phyloP scores from a whole-genome alignment of 1,140 invertebrate species.

The Onthophagus taurus region DNA sequence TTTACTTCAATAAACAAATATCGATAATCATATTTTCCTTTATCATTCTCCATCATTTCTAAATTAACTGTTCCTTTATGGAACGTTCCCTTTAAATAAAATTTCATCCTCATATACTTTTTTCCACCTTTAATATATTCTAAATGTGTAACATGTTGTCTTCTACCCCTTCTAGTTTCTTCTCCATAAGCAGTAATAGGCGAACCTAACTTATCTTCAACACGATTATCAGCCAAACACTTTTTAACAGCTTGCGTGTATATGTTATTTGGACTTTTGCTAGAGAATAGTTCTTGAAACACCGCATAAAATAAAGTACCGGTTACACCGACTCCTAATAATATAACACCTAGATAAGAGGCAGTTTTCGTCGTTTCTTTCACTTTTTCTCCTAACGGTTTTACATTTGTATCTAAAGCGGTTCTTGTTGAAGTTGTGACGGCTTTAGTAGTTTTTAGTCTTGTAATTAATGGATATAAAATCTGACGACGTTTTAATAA shows the following conservation, averaged over 20 bases:
- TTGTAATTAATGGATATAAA: not conserved
- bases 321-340: constrained; percentile 66
- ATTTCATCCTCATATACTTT: constrained; percentile 76
- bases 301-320: constrained; percentile 72
- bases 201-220: constrained; percentile 67
- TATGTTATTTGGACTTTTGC: constrained; percentile 73
- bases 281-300: constrained; percentile 78
- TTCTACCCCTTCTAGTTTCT: constrained; percentile 64
- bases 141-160: constrained; percentile 61
- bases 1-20: constrained; percentile 78
- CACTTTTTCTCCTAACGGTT: constrained; percentile 59
- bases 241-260: constrained; percentile 69
- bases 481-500: constrained; percentile 1
- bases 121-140: constrained; percentile 66
- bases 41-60: constrained; percentile 73
- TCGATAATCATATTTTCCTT: constrained; percentile 67
- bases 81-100: constrained; percentile 75
- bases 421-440: constrained; percentile 9
- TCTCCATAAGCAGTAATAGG: constrained; percentile 87
- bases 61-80: constrained; percentile 74
- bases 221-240: constrained; percentile 54
- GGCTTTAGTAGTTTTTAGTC: constrained; percentile 8
- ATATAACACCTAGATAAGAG: constrained; percentile 71
- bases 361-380: constrained; percentile 81
- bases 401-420: constrained; percentile 45